Conservation (phyloP, 2,888 invertebrate species). For the Bembecia ichneumoniformis region DNA sequence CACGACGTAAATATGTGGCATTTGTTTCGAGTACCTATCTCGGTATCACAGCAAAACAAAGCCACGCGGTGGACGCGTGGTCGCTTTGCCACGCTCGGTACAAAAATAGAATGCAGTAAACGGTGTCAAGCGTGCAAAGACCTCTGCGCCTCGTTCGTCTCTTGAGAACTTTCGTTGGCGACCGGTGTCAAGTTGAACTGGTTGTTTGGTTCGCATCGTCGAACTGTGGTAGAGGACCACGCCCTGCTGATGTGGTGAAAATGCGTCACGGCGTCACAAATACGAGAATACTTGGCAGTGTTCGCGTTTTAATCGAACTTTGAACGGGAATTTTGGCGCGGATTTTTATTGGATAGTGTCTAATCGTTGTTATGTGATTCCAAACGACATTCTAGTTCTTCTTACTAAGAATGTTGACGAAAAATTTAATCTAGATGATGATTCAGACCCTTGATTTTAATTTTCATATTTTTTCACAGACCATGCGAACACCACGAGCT, state of each 20-base stretch:
- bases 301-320: constrained; percentile 17
- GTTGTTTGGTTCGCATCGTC: constrained; percentile 20
- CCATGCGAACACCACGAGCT: too few species aligned
- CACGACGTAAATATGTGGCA: constrained; percentile 51
- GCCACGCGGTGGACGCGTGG: constrained; percentile 60
- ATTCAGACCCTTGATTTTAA: too few species aligned
- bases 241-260: constrained; percentile 33
- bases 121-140: neutral
- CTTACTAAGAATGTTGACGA: too few species aligned
- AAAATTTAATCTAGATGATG: too few species aligned
- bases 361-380: neutral
- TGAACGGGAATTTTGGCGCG: neutral
- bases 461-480: too few species aligned
- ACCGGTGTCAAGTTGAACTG: constrained; percentile 23
- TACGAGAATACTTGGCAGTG: constrained; percentile 21
- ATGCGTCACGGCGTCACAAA: constrained; percentile 8
- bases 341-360: neutral
- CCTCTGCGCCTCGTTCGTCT: neutral
- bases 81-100: constrained; percentile 29
- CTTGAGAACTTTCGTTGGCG: constrained; percentile 4
- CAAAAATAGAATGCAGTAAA: constrained; percentile 48
- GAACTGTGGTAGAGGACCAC: constrained; percentile 37
- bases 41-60: constrained; percentile 51
- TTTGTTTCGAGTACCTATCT: constrained; percentile 21
- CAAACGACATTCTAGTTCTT: too few species aligned